Evolutionary conservation across 23 tunicate genomes (phyloP).

Genomic region (Ciona savignyi): DNA sequence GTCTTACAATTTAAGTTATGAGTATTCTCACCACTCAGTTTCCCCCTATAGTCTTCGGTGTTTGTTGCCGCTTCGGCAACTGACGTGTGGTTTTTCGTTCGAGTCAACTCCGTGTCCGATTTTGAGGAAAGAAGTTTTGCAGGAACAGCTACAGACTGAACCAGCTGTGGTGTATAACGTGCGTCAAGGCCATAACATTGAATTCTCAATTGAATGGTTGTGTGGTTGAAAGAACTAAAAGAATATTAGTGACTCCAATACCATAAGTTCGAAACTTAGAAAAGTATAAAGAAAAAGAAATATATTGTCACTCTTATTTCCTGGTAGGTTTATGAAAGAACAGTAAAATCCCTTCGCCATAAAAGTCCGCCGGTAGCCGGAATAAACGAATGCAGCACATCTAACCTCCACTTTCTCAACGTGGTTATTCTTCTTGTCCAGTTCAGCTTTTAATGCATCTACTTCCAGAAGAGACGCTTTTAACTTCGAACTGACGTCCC

Average conservation of each 20-base stretch:
- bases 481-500: slow-evolving; percentile 27
- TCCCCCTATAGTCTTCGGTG: slow-evolving; percentile 47
- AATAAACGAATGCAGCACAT: neutral
- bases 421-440: slow-evolving; percentile 15
- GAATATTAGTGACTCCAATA: too few species aligned
- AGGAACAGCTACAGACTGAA: too few species aligned
- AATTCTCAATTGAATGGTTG: too few species aligned
- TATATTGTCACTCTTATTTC: too few species aligned
- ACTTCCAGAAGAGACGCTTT: slow-evolving; percentile 28
- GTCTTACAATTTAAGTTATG: too few species aligned
- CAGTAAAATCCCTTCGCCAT: neutral
- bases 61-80: slow-evolving; percentile 6
- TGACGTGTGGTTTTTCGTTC: neutral
- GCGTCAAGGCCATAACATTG: too few species aligned
- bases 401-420: slow-evolving; percentile 40
- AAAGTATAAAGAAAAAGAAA: too few species aligned
- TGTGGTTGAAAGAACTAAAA: too few species aligned
- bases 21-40: slow-evolving; percentile 29
- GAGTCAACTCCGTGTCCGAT: neutral
- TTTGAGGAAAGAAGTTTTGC: neutral
- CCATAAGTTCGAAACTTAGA: too few species aligned
- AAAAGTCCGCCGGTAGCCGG: neutral
- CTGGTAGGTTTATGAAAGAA: too few species aligned
- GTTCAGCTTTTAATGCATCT: slow-evolving; percentile 31
- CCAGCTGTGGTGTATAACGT: too few species aligned